Evolutionary conservation across 2,797 vertebrate species (phyloP), one percentile per base, ranked within the genome.

Genomic region (Anguilla anguilla): DNA sequence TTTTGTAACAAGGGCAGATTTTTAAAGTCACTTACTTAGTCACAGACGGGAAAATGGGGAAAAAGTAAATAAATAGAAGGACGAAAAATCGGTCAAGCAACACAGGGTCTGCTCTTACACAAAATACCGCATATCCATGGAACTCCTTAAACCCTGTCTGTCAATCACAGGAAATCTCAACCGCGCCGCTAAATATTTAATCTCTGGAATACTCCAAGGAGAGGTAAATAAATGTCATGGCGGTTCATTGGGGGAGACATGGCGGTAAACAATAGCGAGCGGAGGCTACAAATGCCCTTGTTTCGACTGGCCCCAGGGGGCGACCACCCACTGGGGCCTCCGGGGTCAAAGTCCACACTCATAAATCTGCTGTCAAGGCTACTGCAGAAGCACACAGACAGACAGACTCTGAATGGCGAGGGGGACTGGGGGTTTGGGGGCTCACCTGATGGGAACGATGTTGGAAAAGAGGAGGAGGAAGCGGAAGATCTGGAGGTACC

Each of bases 401-500:
- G 22, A 4, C 25, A 53, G 46, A 46, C 43, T 51, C 46, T 7
- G 22, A 49, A 28, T 43, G 31, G 31, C 17, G 5, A 72, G 19
- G 46, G 6, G 22, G 82, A 7, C 49, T 5, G 81, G 46, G 22
- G 22, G 57, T 28, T 6, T 85, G 0, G 59, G 81, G 15, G 59
- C 93, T 86, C 22, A 99, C 99, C 99, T 99, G 88, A 99, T 99
- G 89, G 99, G 99, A 74, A 99, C 98, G 77, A 99, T 99, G 93
- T 99, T 97, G 19, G 99, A 99, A 91, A 99, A 99, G 15, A 99
- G 95, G 64, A 99, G 96, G 25, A 99, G 96, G 94, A 99, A 99
- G 49, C 99, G 97, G 91, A 99, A 96, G 90, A 99, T 98, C 96
- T 99, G 98, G 4, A 99, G 98, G 93, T 99, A 99, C 99, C 99